These are phyloP conservation scores for Eptesicus fuscus DNA, from an alignment of 2,113 vertebrate species.

Conservation along the genomic window DNA sequence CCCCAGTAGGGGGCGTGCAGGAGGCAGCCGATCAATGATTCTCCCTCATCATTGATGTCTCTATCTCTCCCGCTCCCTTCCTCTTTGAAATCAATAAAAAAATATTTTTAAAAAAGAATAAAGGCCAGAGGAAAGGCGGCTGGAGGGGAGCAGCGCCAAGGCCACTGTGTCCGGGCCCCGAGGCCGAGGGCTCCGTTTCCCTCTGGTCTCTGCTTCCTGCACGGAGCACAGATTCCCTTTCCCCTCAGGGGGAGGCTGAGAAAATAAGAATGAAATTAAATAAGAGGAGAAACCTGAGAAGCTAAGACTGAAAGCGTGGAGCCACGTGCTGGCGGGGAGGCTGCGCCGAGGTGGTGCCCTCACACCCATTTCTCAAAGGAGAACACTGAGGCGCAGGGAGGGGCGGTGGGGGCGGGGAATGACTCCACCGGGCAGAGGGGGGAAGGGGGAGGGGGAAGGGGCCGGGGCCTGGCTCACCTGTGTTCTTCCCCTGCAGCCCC, in stretches of 20 bases:
- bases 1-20: no score
- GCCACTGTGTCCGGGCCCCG: not conserved
- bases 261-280: not conserved
- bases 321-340: accelerated
- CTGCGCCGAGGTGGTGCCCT: not conserved
- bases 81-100: no score
- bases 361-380: not conserved
- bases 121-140: not conserved
- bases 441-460: no score
- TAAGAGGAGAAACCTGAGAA: not conserved
- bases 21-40: no score
- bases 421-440: not conserved
- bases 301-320: not conserved
- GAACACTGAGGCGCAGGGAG: not conserved
- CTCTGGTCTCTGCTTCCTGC: not conserved
- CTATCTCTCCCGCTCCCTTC: no score
- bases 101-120: no score
- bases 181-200: not conserved
- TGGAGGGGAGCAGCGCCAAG: not conserved
- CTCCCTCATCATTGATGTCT: no score
- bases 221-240: not conserved
- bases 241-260: not conserved
- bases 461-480: not conserved
- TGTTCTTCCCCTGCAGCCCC: not conserved
- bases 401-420: accelerated